Conservation (phyloP, 2,888 invertebrate genomes). For the Microctonus brassicae region DNA sequence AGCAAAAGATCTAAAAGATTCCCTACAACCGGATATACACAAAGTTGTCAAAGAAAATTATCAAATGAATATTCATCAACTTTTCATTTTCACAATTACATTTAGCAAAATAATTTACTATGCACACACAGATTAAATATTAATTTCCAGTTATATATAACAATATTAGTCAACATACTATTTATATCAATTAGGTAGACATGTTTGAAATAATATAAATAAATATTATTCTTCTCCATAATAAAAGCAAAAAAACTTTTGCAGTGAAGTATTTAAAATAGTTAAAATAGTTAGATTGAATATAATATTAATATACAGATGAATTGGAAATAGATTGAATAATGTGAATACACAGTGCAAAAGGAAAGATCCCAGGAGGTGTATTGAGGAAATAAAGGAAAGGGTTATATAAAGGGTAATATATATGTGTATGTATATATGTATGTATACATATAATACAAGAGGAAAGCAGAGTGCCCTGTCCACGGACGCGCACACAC, state of each 20-base stretch:
- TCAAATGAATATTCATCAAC: neutral
- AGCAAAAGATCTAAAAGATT: neutral
- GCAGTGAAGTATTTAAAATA: no score
- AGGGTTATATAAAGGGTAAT: conserved; percentile 31
- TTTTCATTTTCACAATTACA: neutral
- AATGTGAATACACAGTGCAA: neutral
- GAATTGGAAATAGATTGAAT: neutral
- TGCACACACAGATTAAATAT: no score
- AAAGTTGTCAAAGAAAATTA: neutral
- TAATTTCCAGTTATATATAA: no score
- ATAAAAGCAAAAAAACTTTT: no score
- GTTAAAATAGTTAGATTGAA: no score
- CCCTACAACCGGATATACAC: neutral
- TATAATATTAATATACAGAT: no score
- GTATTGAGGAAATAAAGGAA: conserved; percentile 24
- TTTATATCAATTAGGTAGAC: no score
- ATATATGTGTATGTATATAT: no score
- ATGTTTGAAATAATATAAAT: no score
- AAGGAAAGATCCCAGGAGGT: neutral
- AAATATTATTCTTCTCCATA: no score
- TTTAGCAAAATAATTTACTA: neutral
- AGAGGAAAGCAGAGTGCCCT: conserved; percentile 40
- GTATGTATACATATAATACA: conserved; percentile 33
- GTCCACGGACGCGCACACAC: conserved; percentile 50
- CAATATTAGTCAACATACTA: no score